Percentiles rank a stretch among this genome's conserved stretches.
Conservation (phyloP, 2,888 invertebrate genomes). For the Leptura quadrifasciata region DNA sequence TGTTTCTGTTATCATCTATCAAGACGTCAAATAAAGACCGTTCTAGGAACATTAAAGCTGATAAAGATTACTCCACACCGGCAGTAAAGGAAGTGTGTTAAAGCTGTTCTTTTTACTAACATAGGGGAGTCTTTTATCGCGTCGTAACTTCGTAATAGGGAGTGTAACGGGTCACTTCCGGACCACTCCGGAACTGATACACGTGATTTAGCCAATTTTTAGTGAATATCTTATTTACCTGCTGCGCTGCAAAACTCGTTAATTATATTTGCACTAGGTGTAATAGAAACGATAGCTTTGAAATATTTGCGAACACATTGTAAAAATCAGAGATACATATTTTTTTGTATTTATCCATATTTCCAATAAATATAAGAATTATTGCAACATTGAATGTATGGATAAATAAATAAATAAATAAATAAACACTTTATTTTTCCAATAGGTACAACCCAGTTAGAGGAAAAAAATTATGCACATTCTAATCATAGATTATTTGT, state of each 20-base stretch:
- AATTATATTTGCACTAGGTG: too few species aligned
- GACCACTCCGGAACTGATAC: constrained; percentile 67
- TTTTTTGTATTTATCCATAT: too few species aligned
- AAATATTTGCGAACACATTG: too few species aligned
- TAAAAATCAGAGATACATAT: too few species aligned
- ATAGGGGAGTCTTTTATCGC: constrained; percentile 69
- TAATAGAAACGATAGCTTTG: too few species aligned
- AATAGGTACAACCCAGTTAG: too few species aligned
- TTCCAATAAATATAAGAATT: too few species aligned
- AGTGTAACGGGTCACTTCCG: constrained; percentile 71
- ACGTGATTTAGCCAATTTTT: constrained; percentile 70
- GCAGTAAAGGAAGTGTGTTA: constrained; percentile 44
- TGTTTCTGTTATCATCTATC: constrained; percentile 56
- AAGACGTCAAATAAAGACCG: constrained; percentile 51
- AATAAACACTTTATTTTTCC: too few species aligned
- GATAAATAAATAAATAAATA: too few species aligned
- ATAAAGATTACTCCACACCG: constrained; percentile 44
- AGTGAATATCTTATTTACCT: constrained; percentile 59
- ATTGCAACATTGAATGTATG: too few species aligned
- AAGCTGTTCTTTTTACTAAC: constrained; percentile 46
- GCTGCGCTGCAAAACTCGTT: neutral
- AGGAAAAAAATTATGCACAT: too few species aligned
- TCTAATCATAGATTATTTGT: too few species aligned
- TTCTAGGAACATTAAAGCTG: constrained; percentile 41
- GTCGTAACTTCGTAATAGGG: constrained; percentile 69